A percentile compares a stretch with the other conserved stretches of the same genome.
These are phyloP conservation scores for Drosophila parthenogenetica DNA, from an alignment of 2,888 invertebrate species.

Conservation along the genomic window DNA sequence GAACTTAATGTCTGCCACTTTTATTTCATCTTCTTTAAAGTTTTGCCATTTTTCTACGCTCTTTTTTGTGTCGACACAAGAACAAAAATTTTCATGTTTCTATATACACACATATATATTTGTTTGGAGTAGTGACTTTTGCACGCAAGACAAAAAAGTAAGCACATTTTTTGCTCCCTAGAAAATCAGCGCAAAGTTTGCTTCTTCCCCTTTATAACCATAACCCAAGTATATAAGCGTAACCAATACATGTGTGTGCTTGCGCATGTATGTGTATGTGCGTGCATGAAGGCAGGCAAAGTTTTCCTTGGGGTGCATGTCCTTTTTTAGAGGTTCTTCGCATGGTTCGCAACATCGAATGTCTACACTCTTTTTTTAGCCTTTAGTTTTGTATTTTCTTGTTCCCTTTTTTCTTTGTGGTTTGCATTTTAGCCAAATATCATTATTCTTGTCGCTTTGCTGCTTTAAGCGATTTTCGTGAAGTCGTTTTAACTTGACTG, in stretches of 20 bases:
- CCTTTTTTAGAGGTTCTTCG: conserved; percentile 39
- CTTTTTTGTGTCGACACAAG: conserved; percentile 2
- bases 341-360: conserved; percentile 15
- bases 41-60: conserved; percentile 68
- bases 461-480: conserved; percentile 78
- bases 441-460: conserved; percentile 79
- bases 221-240: conserved; percentile 56
- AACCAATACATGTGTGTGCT: conserved; percentile 61
- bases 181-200: conserved; percentile 76
- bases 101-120: not conserved
- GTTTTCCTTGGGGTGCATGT: conserved; percentile 68
- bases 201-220: conserved; percentile 39
- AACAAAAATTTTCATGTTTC: conserved; percentile 30
- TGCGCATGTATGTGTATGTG: conserved; percentile 26
- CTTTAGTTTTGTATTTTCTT: conserved; percentile 18
- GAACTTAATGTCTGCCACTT: conserved; percentile 69
- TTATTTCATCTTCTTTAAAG: conserved; percentile 69
- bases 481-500: conserved; percentile 76
- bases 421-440: conserved; percentile 72
- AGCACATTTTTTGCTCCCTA: conserved; percentile 30
- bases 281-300: conserved; percentile 62
- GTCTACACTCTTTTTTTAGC: conserved; percentile 38
- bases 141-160: conserved; percentile 38
- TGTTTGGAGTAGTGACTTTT: conserved; percentile 41
- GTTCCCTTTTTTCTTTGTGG: conserved; percentile 45